Base-by-base conservation (phyloP, 1,140 invertebrate species). In the Drosophila hydei region DNA sequence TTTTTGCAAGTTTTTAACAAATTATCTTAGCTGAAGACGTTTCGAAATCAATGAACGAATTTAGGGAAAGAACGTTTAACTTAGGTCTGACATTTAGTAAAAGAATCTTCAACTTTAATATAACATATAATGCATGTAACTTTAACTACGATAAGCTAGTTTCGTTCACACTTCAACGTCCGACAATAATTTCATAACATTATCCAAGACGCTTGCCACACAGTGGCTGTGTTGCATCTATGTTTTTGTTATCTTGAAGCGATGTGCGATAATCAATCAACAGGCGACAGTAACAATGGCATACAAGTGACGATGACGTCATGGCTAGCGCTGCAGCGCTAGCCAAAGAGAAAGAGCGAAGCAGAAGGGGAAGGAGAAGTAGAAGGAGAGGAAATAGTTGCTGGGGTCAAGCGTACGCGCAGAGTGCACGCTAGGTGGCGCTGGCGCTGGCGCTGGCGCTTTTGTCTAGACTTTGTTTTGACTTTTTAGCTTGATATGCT, bases 401-500 rank as follows among this genome's bases (percentile, higher is more conserved):
- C 63, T 69, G 77, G 76, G 77, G 76, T 79, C 76, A 79, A 70
- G 76, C 62, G 27, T 51, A 4, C 33, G 51, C 18, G 11, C 55
- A 54, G 19, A 71, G 58, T 25, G 33, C 27, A 18, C 69, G 69
- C 45, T 54, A 72, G 69, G 18, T 67, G 69, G 69, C 52, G 52
- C 52, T 55, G 25, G n/a, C 68, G 60, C 68, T 67, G 69, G 69
- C 52, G 52, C 52, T 55, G 25, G n/a, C 68, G 60, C 68, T 48
- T 73, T 73, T 72, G 72, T 80, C 87, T 89, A 78, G 83, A 87
- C 79, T 59, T 68, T 77, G 76, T 75, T 78, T 73, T 73, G 81
- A 67, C 68, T 72, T 72, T 70, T 61, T 52, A 65, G 55, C 45
- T 72, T 63, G 62, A 70, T 74, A 81, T 88, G 75, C 83, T 89